These are phyloP conservation scores for Fissipunctia ypsillon DNA, from an alignment of 2,888 invertebrate genomes.

Conservation along the genomic window DNA sequence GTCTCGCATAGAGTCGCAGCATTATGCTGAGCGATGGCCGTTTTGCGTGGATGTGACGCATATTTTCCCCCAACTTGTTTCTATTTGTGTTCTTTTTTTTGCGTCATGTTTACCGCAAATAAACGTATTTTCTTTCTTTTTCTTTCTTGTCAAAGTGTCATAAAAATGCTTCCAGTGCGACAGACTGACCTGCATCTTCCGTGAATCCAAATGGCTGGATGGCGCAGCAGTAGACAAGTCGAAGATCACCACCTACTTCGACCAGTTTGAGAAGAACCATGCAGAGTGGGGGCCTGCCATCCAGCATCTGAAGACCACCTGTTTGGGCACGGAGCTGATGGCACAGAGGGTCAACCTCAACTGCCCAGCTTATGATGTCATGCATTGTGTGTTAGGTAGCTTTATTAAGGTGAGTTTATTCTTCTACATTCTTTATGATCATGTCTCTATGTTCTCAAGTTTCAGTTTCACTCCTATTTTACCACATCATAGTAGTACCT, in stretches of 20 bases:
- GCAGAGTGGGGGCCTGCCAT: conserved; percentile 78
- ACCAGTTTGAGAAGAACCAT: conserved; percentile 73
- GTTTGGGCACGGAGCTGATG: conserved; percentile 72
- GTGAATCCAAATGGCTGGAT: conserved; percentile 75
- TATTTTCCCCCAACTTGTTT: too few species aligned
- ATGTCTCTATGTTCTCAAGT: background rate
- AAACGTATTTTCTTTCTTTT: too few species aligned
- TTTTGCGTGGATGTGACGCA: too few species aligned
- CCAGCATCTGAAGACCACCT: conserved; percentile 70
- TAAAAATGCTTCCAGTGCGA: conserved; percentile 78
- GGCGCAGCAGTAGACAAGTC: conserved; percentile 72
- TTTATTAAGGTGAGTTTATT: conserved; percentile 77
- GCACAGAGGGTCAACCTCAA: conserved; percentile 75
- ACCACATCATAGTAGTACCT: too few species aligned
- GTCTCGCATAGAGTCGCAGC: too few species aligned
- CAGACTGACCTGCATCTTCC: conserved; percentile 76
- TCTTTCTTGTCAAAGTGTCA: too few species aligned
- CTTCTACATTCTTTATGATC: too few species aligned
- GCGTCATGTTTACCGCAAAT: too few species aligned
- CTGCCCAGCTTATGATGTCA: conserved; percentile 81
- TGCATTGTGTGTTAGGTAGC: conserved; percentile 73
- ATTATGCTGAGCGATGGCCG: too few species aligned
- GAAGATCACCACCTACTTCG: conserved; percentile 72
- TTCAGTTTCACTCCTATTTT: background rate
- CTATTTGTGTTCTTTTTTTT: too few species aligned